Evolutionary conservation across 2,888 invertebrate species (phyloP), one percentile per base, ranked within the genome.

Genomic region (Bugula neritina): DNA sequence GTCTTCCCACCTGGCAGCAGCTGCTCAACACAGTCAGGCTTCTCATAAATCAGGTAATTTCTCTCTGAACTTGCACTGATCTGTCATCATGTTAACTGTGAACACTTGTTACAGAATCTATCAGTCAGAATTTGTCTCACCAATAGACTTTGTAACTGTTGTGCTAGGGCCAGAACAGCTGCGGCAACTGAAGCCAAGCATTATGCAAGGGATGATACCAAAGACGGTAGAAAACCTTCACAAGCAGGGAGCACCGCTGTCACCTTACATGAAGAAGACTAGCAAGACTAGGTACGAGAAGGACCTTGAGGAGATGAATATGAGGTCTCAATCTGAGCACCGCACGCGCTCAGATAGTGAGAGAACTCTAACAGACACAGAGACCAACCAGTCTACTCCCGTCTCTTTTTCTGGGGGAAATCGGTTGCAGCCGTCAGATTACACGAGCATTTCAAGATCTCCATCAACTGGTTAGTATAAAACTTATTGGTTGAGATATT

Each of bases 251-350:
- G 10, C 13, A 2, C 10, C 25, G 27, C 25, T 31, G 17, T 63
- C 63, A 31, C 63, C 63, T 13, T 27, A 63, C 63, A 34, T 27
- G 17, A 63, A 63, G 31, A 63, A 27, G 34, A 31, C 27, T 25
- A 34, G n/a, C 27, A 63, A 63, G 34, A 63, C 63, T 25, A 21
- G 63, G 13, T 63, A 63, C 31, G 63, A 63, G 63, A 63, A 63
- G 27, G 63, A 63, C 2, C 1, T 63, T 13, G 63, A 63, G 31
- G 63, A 63, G 63, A 31, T 63, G 63, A 63, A 63, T 13, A 13
- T 25, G 3, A 31, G 34, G 27, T 55, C 55, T 13, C 25, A 13
- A 13, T 31, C 63, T 31, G 63, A 63, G 63, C 63, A 43, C 43
- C 43, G 43, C 17, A 17, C 43, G 10, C 3, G 43, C 3, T 10